Base-by-base conservation (phyloP, 2,797 vertebrate species). In the Gymnoscopelus microlampas region DNA sequence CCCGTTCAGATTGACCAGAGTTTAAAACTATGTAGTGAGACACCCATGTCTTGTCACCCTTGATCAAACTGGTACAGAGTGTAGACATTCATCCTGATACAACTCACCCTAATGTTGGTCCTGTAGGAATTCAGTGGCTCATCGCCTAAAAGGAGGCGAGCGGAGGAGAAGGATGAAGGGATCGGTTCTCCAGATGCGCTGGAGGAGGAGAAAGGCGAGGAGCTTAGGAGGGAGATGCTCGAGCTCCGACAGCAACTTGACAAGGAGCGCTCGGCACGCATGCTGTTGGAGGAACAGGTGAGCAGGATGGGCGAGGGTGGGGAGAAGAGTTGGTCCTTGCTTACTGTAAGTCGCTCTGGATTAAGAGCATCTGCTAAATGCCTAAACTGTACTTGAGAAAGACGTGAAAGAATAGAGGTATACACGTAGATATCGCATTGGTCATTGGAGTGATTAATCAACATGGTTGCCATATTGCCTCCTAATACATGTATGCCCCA, bases 161-260 rank as follows among this genome's bases (percentile, higher is more conserved):
- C 90, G 0, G 96, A 98, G 74, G 96, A 98, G 84, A 97, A 97
- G 69, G 96, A 98, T 0, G 96, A 98, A 78, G 96, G 96, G 4
- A 98, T 98, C 0, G 96, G 96, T 29, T 98, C 88, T 68, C 88
- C 86, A 1, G 88, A 92, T 69, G 79, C 81, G 1, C 71, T 91
- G 73, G 90, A 92, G 67, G 92, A 93, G 57, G 91, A 92, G 79
- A 91, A 87, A 26, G 87, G 89, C 77, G 0, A 92, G 66, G 88
- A 90, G 80, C 81, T 91, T 71, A 81, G 86, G 81, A 85, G 85
- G 72, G 86, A 92, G 72, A 87, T 85, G 87, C 60, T 89, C 3
- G 90, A 88, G 77, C 75, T 96, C 29, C 77, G 88, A 3, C 90
- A 91, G 73, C 87, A 91, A 39, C 73, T 92, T 67, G 89, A 90